Base-by-base conservation (phyloP, 2,888 invertebrate genomes). In the Noctuana brunneofusca region DNA sequence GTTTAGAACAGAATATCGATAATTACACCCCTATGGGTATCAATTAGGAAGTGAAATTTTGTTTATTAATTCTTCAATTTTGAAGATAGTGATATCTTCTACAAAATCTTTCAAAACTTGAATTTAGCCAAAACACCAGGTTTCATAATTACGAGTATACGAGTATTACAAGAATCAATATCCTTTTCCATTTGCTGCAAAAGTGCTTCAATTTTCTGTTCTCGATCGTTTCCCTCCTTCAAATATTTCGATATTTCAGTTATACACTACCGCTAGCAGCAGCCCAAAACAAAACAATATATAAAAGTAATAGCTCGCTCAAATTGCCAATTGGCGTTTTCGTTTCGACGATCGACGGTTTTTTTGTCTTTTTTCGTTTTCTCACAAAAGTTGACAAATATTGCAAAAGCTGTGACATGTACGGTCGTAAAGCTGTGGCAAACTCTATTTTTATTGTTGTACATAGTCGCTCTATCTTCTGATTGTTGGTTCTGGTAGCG, bases 241-340 rank as follows among this genome's bases (percentile, higher is more conserved):
- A 11, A 48, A 56, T 56, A 56, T 56, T 56, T 43, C 27, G 27
- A 54, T 46, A 48, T 48, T 55, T 62, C 18, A 30, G 9, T 11
- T 18, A 24, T 12, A 43, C 16, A 60, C 38, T 46, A 32, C 22
- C 49, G 35, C 18, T 53, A 27, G 38, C 16, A 20, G 12, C 20
- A 38, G 24, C 30, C 43, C 43, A 60, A 59, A 41, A 53, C 43
- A 54, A 55, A 62, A 62, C 55, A 62, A 62, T 62, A 48, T 49
- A 38, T 54, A 55, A 48, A 55, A 59, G 52, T 59, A 53, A 62
- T 60, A 62, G 54, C 54, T 62, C 54, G 38, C 54, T 55, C 48
- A 49, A 54, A 62, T 62, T 62, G 46, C 27, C 54, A 54, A 60
- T 55, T 60, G 53, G 48, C 54, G 41, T 60, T 60, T 60, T 60